phyloP scores from a whole-genome alignment of 1,140 invertebrate genomes.

The Drosophila mayri region DNA sequence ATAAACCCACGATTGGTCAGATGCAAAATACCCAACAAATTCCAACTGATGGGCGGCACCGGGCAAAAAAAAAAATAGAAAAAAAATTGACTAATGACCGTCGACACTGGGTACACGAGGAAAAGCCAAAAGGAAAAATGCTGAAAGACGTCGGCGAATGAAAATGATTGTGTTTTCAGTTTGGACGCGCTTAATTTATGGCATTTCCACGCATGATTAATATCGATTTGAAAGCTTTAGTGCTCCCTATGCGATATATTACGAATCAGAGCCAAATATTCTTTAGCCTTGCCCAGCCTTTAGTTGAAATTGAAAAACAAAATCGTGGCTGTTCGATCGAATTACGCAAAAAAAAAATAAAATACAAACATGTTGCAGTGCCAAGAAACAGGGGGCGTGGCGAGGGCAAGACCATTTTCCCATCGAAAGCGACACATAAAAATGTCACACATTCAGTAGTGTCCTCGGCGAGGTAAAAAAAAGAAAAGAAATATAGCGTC shows the following conservation, averaged over 20 bases:
- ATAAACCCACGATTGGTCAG: neutral
- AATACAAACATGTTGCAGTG: conserved; percentile 16
- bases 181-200: conserved; percentile 69
- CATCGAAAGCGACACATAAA: conserved; percentile 30
- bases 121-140: conserved; percentile 26
- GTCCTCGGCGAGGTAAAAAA: conserved; percentile 31
- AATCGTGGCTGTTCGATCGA: conserved; percentile 30
- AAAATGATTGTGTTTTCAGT: conserved; percentile 56
- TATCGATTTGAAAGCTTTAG: conserved; percentile 76
- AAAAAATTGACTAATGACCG: conserved; percentile 74
- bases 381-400: conserved; percentile 21
- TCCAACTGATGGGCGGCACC: conserved; percentile 36
- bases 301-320: conserved; percentile 24
- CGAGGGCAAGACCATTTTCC: conserved; percentile 27
- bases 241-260: conserved; percentile 54
- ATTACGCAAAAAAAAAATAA: conserved; percentile 24
- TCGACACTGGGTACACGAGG: conserved; percentile 63
- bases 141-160: conserved; percentile 15
- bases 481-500: neutral
- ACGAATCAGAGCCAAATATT: conserved; percentile 32
- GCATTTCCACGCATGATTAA: conserved; percentile 82
- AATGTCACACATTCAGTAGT: conserved; percentile 22
- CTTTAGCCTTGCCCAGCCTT: conserved; percentile 14
- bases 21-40: conserved; percentile 20
- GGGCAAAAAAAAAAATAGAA: conserved; percentile 14